Evolutionary conservation across 2,113 vertebrate genomes (phyloP).

Genomic region (Empidonax traillii): DNA sequence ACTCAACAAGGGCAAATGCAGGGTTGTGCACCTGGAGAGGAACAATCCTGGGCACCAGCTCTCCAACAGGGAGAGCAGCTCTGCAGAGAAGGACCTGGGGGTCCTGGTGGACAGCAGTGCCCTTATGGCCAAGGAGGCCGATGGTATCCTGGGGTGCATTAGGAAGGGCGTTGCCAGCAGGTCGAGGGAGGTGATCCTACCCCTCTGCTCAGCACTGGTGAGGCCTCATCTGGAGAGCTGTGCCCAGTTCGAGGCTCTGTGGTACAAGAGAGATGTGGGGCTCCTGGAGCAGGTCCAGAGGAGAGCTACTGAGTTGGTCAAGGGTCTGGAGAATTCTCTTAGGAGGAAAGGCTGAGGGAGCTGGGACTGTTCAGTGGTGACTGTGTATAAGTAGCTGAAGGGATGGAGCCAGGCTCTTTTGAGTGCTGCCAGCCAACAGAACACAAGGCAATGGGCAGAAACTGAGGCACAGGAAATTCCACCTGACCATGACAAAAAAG

Average conservation of each 20-base stretch:
- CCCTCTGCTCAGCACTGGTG: neutral
- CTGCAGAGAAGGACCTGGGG: neutral
- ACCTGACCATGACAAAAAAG: neutral
- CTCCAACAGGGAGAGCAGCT: neutral
- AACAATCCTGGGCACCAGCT: neutral
- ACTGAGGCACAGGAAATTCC: neutral
- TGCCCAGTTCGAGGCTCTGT: neutral
- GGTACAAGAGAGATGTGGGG: neutral
- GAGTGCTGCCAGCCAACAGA: neutral
- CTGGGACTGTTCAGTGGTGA: neutral
- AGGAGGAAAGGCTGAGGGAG: neutral
- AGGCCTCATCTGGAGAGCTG: neutral
- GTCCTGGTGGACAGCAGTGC: neutral
- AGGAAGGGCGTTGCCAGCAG: neutral
- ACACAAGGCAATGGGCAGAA: neutral
- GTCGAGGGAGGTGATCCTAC: neutral
- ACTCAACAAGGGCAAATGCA: neutral
- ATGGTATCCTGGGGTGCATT: fast-evolving
- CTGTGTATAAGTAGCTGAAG: too few relatives aligned
- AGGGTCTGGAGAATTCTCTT: neutral
- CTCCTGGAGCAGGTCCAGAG: neutral
- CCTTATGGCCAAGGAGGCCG: neutral
- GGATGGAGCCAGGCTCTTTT: neutral
- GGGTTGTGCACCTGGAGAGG: neutral
- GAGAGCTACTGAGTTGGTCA: neutral